A percentile compares a stretch with the other conserved stretches of the same genome.
These are phyloP conservation scores for Polietes domitor DNA, from an alignment of 2,888 invertebrate genomes.

Conservation along the genomic window DNA sequence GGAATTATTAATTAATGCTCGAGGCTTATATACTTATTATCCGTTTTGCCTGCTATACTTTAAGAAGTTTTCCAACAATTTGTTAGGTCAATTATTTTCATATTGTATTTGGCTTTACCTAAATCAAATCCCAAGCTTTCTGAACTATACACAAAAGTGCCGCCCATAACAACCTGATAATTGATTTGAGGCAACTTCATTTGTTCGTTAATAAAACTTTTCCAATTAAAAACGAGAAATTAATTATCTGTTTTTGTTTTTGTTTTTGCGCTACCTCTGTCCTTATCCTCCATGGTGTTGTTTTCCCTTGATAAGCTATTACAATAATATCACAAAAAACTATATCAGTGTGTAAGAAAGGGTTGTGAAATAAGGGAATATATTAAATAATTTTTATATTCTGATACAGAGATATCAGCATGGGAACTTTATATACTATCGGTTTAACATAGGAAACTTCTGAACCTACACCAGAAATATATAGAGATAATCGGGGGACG, in stretches of 20 bases:
- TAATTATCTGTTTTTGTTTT: not conserved
- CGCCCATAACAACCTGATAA: constrained; percentile 21
- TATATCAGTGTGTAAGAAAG: not conserved
- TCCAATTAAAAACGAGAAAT: constrained; percentile 33
- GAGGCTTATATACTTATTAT: too few relatives aligned
- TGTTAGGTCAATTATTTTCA: not conserved
- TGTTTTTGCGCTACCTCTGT: not conserved
- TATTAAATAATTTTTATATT: not conserved
- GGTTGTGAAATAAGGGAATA: not conserved
- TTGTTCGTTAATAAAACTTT: constrained; percentile 29
- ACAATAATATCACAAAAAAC: not conserved
- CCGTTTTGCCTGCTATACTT: too few relatives aligned
- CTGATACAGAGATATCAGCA: too few relatives aligned
- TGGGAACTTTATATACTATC: too few relatives aligned
- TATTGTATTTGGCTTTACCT: not conserved
- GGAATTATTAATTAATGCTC: too few relatives aligned
- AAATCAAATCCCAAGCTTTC: not conserved
- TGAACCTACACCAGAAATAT: too few relatives aligned
- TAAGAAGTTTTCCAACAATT: not conserved
- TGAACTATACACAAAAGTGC: not conserved
- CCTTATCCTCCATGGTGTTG: not conserved
- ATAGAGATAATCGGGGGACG: too few relatives aligned
- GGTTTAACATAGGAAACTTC: too few relatives aligned
- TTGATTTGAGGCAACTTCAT: constrained; percentile 15
- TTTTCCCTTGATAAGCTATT: not conserved